phyloP scores from a whole-genome alignment of 2,797 vertebrate species.

The Corythornis leucogaster region DNA sequence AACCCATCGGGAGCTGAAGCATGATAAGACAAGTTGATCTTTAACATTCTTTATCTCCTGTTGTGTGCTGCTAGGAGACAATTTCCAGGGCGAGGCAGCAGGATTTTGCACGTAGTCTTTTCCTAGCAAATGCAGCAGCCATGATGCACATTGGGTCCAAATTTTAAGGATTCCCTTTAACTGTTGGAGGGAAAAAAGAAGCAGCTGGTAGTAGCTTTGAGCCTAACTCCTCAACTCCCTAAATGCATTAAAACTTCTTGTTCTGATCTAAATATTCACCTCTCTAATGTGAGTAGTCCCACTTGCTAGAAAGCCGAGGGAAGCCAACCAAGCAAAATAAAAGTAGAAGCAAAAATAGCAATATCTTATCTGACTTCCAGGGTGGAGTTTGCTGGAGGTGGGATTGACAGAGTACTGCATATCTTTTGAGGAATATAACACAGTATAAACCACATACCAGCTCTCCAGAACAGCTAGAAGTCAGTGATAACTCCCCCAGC shows the following conservation, averaged over 20 bases:
- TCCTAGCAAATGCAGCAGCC: not conserved
- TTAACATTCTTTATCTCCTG: slow-evolving; percentile 27
- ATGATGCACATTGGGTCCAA: not conserved
- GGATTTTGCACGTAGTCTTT: not conserved
- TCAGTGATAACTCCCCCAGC: not conserved
- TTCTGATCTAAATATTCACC: not conserved
- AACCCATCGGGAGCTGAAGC: slow-evolving; percentile 7
- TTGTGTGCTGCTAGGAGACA: slow-evolving; percentile 47
- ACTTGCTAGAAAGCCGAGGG: not conserved
- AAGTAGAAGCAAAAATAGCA: not conserved
- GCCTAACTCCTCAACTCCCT: not conserved
- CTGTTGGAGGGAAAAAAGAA: not conserved
- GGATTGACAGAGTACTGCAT: not conserved
- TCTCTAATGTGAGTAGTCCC: not conserved
- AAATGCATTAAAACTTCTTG: not conserved
- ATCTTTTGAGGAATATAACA: not conserved
- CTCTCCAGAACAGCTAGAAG: not conserved
- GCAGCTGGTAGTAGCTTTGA: not conserved
- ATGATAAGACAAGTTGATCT: slow-evolving; percentile 59
- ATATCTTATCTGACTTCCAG: not conserved
- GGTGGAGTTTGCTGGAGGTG: not conserved
- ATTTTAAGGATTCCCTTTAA: not conserved
- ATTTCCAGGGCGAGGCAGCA: not conserved
- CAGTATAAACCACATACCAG: not conserved
- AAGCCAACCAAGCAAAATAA: not conserved